Percentiles rank a stretch among this genome's conserved stretches.
phyloP scores from a whole-genome alignment of 2,113 vertebrate species.

The Rostratula benghalensis region DNA sequence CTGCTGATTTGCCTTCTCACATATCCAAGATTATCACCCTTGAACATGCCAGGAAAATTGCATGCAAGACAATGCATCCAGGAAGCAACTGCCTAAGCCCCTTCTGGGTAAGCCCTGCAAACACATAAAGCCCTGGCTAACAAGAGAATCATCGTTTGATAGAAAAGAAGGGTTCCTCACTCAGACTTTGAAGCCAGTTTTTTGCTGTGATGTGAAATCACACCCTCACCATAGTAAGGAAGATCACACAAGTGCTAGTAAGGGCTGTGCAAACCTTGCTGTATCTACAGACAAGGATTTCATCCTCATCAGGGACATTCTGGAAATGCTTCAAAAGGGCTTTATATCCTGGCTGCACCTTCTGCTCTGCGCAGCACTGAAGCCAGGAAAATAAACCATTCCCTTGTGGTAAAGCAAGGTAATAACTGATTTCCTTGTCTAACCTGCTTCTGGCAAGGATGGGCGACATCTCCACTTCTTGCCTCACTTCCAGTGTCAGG shows the following conservation, averaged over 20 bases:
- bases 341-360: not conserved
- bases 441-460: not conserved
- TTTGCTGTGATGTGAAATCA: not conserved
- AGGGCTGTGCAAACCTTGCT: not conserved
- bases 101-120: not conserved
- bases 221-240: not conserved
- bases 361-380: not conserved
- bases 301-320: not conserved
- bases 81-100: not conserved
- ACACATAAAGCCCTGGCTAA: not conserved
- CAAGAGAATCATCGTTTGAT: not conserved
- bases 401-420: not conserved
- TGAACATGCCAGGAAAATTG: not conserved
- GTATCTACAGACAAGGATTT: not conserved
- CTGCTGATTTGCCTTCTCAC: not conserved
- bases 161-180: not conserved
- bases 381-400: not conserved
- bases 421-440: not conserved
- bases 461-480: not conserved
- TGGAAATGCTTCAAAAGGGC: not conserved
- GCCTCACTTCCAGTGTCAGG: not conserved
- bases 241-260: not conserved
- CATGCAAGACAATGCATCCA: not conserved
- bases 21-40: not conserved
- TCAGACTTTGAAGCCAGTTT: not conserved